phyloP scores from a whole-genome alignment of 1,140 invertebrate genomes.

The Andrena cerasifolii region DNA sequence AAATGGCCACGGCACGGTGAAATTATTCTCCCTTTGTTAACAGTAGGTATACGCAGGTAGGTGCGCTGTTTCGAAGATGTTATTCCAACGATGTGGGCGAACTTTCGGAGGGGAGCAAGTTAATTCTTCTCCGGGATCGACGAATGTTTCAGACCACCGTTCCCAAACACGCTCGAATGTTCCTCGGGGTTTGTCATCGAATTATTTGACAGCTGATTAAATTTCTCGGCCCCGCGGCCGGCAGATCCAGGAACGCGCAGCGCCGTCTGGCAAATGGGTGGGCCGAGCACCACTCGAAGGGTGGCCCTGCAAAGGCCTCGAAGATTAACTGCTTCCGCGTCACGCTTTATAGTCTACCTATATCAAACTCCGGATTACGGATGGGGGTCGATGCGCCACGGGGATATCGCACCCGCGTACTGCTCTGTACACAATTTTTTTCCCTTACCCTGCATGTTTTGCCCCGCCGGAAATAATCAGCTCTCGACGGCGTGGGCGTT shows the following conservation, averaged over 20 bases:
- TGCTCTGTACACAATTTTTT: constrained; percentile 1
- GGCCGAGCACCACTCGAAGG: background rate
- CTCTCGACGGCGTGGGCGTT: background rate
- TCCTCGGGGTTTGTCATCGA: constrained; percentile 1
- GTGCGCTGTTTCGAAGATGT: background rate
- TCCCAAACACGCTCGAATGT: background rate
- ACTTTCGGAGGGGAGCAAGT: constrained; percentile 6
- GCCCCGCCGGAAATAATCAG: constrained; percentile 7
- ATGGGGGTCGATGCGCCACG: background rate
- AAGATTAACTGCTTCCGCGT: background rate
- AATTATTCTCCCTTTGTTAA: no score
- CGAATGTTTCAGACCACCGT: constrained; percentile 32
- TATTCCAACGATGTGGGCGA: background rate
- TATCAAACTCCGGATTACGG: constrained; percentile 15
- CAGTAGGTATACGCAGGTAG: no score
- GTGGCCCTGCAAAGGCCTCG: background rate
- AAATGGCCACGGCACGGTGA: no score
- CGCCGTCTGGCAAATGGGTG: background rate
- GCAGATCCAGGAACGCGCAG: background rate
- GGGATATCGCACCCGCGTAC: background rate
- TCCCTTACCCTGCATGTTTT: constrained; percentile 19
- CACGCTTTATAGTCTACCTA: constrained; percentile 22
- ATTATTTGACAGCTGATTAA: constrained; percentile 1
- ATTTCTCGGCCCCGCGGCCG: constrained; percentile 4
- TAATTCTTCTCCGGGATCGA: background rate